phyloP scores from a whole-genome alignment of 2,797 vertebrate genomes.

The Bradypodion pumilum region DNA sequence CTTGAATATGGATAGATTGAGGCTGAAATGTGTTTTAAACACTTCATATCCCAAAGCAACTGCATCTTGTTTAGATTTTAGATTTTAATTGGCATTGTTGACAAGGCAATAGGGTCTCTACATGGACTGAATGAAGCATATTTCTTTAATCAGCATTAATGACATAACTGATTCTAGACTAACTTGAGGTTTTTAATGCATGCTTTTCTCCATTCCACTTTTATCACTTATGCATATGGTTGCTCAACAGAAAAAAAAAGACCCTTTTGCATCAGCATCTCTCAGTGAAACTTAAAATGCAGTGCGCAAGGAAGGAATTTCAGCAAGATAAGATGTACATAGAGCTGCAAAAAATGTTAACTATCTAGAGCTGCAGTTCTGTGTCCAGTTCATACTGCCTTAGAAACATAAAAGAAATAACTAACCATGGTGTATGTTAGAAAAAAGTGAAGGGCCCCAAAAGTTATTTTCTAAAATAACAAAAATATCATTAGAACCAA shows the following conservation, averaged over 20 bases:
- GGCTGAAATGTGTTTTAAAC: neutral
- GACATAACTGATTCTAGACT: neutral
- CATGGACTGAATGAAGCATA: conserved; percentile 15
- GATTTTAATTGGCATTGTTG: neutral
- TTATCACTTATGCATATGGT: neutral
- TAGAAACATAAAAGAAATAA: neutral
- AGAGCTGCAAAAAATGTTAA: neutral
- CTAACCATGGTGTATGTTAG: neutral
- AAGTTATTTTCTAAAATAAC: neutral
- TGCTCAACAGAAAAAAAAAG: neutral
- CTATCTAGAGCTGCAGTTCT: neutral
- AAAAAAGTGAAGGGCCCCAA: conserved; percentile 8
- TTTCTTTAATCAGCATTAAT: conserved; percentile 37
- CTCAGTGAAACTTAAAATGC: neutral
- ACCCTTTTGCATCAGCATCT: neutral
- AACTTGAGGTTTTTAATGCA: neutral
- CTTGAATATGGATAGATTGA: neutral
- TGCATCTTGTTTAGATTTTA: neutral
- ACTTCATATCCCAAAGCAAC: neutral
- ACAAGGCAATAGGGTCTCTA: neutral
- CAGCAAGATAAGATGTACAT: conserved; percentile 8
- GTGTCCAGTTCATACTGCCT: neutral
- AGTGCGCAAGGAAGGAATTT: neutral
- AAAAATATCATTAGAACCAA: conserved; percentile 32
- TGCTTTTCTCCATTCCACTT: conserved; percentile 39